These are phyloP conservation scores for Acrobasis consociella DNA, from an alignment of 2,888 invertebrate species.

Conservation along the genomic window DNA sequence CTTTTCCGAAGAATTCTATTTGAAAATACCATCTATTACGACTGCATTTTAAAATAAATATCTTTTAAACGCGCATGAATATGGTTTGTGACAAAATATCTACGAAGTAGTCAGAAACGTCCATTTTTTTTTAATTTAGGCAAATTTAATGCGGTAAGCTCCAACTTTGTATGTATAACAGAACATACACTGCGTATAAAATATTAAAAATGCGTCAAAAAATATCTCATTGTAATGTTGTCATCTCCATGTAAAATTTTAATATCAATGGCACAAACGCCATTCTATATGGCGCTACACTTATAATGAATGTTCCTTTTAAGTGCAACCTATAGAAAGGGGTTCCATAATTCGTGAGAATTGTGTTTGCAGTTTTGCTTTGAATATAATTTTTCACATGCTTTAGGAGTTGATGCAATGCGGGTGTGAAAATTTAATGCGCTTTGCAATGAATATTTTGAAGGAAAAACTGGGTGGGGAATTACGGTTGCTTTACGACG, in stretches of 20 bases:
- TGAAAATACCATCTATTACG: too few species aligned
- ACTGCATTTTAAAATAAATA: too few species aligned
- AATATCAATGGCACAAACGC: slow-evolving; percentile 17
- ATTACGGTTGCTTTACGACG: slow-evolving; percentile 6
- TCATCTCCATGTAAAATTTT: neutral
- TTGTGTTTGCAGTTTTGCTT: slow-evolving; percentile 20
- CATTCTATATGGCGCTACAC: slow-evolving; percentile 23
- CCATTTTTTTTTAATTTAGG: too few species aligned
- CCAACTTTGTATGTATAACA: too few species aligned
- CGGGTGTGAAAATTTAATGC: slow-evolving; percentile 19
- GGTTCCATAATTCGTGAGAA: slow-evolving; percentile 18
- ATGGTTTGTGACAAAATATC: too few species aligned
- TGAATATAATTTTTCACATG: slow-evolving; percentile 20
- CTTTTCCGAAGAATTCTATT: too few species aligned
- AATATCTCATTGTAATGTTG: neutral
- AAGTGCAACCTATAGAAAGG: slow-evolving; percentile 21
- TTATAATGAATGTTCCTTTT: slow-evolving; percentile 20
- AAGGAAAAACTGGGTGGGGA: slow-evolving; percentile 10
- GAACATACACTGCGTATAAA: too few species aligned
- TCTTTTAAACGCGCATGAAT: too few species aligned
- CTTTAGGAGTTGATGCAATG: slow-evolving; percentile 21
- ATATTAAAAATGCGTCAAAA: neutral
- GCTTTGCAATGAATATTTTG: slow-evolving; percentile 16
- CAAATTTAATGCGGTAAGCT: too few species aligned
- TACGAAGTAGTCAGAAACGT: too few species aligned